Base-by-base conservation (phyloP, 2,888 invertebrate species). In the Parnassius apollo region DNA sequence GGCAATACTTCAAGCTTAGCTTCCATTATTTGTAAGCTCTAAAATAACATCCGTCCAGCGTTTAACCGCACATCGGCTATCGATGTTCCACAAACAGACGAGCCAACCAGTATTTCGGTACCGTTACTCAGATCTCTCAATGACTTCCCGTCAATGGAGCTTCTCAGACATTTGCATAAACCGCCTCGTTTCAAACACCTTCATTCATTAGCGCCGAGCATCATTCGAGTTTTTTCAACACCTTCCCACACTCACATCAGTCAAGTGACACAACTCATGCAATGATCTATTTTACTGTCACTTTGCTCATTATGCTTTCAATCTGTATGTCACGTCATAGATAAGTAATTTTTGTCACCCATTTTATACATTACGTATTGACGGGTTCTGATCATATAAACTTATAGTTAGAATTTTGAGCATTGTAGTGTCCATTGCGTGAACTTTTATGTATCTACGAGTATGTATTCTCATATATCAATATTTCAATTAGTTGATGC, bases 101-200 rank as follows among this genome's bases (percentile, higher is more conserved):
- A 18, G 58, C 53, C 57, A 25, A 66, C 60, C 56, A 62, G 64
- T 64, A 59, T 51, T 50, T n/a, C 42, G 52, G 62, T 64, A 68
- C 72, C 71, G 72, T 73, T 71, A 69, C 50, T 9, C 22, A 35
- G 44, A n/a, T 35, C 55, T 59, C 46, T 49, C 64, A 59, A 57
- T 62, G 60, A 66, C 54, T 56, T 61, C 59, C 70, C 67, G 72
- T 74, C 72, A 74, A 72, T 74, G 74, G 68, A 67, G 51, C 13
- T 52, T 53, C 67, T 62, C 64, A 66, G 63, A 56, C 58, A 66
- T 69, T 70, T 71, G 73, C 72, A 72, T 72, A 71, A 62, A 68
- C 67, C 65, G 62, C 66, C 68, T 68, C 70, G 66, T 49, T 13
- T 64, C 66, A 65, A 66, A 66, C 13, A 12, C 49, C 68, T 72